Base-by-base conservation (phyloP, 2,888 invertebrate genomes). In the Reticulitermes lucifugus region DNA sequence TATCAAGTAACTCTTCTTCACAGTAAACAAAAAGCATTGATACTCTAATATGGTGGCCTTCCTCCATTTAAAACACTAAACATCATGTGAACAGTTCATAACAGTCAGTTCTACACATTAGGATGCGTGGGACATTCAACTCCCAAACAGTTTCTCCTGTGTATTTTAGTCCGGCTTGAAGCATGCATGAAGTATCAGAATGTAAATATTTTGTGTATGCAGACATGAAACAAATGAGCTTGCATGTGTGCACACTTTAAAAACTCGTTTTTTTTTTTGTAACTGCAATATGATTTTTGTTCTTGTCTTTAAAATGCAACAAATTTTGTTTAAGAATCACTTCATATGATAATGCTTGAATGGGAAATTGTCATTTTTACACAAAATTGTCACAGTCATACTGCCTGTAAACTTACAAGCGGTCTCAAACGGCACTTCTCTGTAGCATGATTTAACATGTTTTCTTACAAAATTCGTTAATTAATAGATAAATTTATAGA, bases 1-100 rank as follows among this genome's bases (percentile, higher is more conserved):
- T 46, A 12, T 6, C 1, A 46, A 46, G 6, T 12, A 55, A 55
- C 55, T 55, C 4, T 18, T 55, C 55, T 55, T 18, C 1, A 18
- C 18, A 51, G 55, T 46, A 46, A 46, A 35, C 35, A 35, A 18
- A 55, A 18, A 55, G 55, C 55, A 55, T 55, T 2, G 12, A 55
- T 55, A 55, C 14, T 55, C 1, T 18, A 18, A 55, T 18, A 55
- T 18, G 18, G 9, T 65, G 35, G 81, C 81, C 81, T 81, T 81
- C 81, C 81, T 81, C 81, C 81, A 81, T 21, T 81, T 41, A 70
- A 81, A 81, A 65, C 75, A 79, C 43, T 77, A 41, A 73, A 84
- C 84, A 84, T 84, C 84, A 84, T 79, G 84, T 84, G 84, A 84
- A 84, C 84, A 84, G 55, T 71, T 60, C 79, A 84, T 75, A 43